Percentiles rank a stretch among this genome's conserved stretches.
phyloP scores from a whole-genome alignment of 2,888 invertebrate genomes.

The Nomada hirtipes region DNA sequence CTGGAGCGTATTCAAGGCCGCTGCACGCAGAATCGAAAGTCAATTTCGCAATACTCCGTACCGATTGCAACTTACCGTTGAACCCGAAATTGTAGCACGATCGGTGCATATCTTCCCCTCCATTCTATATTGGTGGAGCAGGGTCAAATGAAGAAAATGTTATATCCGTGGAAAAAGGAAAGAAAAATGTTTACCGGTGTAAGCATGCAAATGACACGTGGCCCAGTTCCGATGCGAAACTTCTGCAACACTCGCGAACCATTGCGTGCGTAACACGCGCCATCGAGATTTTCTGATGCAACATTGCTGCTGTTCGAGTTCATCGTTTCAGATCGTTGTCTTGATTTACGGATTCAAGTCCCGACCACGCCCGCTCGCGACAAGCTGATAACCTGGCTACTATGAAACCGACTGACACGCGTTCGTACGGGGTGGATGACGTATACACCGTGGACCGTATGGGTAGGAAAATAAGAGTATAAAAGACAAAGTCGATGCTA shows the following conservation, averaged over 20 bases:
- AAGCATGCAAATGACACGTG: slow-evolving; percentile 41
- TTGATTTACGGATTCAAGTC: slow-evolving; percentile 67
- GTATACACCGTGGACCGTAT: slow-evolving; percentile 16
- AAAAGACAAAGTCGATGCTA: slow-evolving; percentile 62
- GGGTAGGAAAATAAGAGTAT: slow-evolving; percentile 63
- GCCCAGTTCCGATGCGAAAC: slow-evolving; percentile 40
- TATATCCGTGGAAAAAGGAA: neutral
- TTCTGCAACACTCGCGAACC: slow-evolving; percentile 44
- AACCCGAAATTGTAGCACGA: slow-evolving; percentile 34
- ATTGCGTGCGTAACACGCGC: slow-evolving; percentile 37
- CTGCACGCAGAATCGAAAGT: slow-evolving; percentile 52
- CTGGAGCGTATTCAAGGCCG: slow-evolving; percentile 51
- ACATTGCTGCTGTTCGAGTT: slow-evolving; percentile 58
- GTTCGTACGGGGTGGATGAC: slow-evolving; percentile 46
- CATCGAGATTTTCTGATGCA: slow-evolving; percentile 67
- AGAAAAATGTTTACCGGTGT: neutral
- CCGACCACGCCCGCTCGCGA: slow-evolving; percentile 50
- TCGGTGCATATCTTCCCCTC: neutral
- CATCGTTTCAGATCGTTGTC: slow-evolving; percentile 65
- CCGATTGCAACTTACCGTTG: slow-evolving; percentile 45
- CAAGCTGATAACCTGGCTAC: slow-evolving; percentile 26
- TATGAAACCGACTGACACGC: slow-evolving; percentile 36
- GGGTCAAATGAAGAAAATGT: neutral
- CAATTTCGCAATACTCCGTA: slow-evolving; percentile 41
- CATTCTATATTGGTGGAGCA: too few species aligned